Conservation (phyloP, 2,888 invertebrate species). For the Drosophila affinis region DNA sequence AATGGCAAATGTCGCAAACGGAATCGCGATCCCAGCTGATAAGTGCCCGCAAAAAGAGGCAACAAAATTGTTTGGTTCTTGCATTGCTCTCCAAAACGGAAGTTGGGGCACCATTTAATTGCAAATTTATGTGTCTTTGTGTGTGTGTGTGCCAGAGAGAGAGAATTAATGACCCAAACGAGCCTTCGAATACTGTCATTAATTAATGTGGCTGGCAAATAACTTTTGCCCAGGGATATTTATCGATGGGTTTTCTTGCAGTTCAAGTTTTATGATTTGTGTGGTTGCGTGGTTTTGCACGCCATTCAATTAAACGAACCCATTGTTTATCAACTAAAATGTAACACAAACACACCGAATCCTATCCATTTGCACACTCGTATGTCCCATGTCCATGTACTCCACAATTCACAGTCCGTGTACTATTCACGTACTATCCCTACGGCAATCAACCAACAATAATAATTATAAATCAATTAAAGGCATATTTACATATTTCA, state of each 20-base stretch:
- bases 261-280: no score
- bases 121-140: slow-evolving; percentile 43
- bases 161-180: slow-evolving; percentile 34
- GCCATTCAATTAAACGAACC: no score
- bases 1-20: slow-evolving; percentile 49
- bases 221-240: no score
- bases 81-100: slow-evolving; percentile 28
- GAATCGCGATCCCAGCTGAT: slow-evolving; percentile 46
- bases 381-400: no score
- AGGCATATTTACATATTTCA: slow-evolving; percentile 61
- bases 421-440: background rate
- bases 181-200: slow-evolving; percentile 22
- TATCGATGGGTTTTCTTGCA: slow-evolving; percentile 26
- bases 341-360: background rate
- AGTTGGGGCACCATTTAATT: slow-evolving; percentile 31
- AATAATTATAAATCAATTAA: slow-evolving; percentile 75
- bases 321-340: background rate
- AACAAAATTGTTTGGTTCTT: slow-evolving; percentile 35
- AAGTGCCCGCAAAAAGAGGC: slow-evolving; percentile 67
- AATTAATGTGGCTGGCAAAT: slow-evolving; percentile 16
- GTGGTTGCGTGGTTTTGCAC: no score
- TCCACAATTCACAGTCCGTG: no score
- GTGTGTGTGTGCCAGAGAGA: background rate
- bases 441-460: slow-evolving; percentile 52
- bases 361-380: no score